Evolutionary conservation across 2,113 vertebrate genomes (phyloP).

Genomic region (Lophius piscatorius): DNA sequence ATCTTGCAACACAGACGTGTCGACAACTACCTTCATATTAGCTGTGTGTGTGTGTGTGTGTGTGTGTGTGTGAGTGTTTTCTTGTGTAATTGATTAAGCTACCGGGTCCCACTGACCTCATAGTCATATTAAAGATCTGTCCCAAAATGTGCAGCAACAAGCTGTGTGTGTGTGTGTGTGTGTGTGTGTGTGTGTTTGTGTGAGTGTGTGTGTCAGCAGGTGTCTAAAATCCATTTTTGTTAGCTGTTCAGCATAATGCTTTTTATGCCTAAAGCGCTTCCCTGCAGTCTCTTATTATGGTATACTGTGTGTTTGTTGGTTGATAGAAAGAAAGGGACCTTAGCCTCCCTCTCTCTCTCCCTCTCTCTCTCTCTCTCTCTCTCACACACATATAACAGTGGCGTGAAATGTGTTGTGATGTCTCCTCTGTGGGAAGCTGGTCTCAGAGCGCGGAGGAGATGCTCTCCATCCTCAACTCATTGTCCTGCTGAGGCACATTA

Average conservation of each 20-base stretch:
- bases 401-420: slow-evolving; percentile 77
- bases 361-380: slow-evolving; percentile 1
- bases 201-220: slow-evolving; percentile 50
- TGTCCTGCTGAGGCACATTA: slow-evolving; percentile 55
- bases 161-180: slow-evolving; percentile 9
- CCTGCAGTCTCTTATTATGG: slow-evolving; percentile 49
- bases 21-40: neutral
- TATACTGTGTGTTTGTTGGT: slow-evolving; percentile 4
- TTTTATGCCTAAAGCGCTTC: slow-evolving; percentile 53
- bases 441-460: slow-evolving; percentile 57
- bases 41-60: slow-evolving; percentile 13
- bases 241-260: slow-evolving; percentile 48
- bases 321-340: neutral
- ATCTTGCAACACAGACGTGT: neutral
- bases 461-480: slow-evolving; percentile 59
- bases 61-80: slow-evolving; percentile 9
- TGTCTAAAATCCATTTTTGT: slow-evolving; percentile 57
- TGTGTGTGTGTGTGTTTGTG: slow-evolving; percentile 23
- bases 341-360: neutral
- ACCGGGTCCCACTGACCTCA: slow-evolving; percentile 42
- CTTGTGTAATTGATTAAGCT: slow-evolving; percentile 46
- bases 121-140: slow-evolving; percentile 49
- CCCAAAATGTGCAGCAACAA: slow-evolving; percentile 31
- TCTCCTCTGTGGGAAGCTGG: slow-evolving; percentile 61
- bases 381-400: slow-evolving; percentile 27